Evolutionary conservation across 30 jellyfish, hydroid and myxozoan genomes (phyloP), one percentile per base, ranked within the genome.

Genomic region (Aurelia sp.): DNA sequence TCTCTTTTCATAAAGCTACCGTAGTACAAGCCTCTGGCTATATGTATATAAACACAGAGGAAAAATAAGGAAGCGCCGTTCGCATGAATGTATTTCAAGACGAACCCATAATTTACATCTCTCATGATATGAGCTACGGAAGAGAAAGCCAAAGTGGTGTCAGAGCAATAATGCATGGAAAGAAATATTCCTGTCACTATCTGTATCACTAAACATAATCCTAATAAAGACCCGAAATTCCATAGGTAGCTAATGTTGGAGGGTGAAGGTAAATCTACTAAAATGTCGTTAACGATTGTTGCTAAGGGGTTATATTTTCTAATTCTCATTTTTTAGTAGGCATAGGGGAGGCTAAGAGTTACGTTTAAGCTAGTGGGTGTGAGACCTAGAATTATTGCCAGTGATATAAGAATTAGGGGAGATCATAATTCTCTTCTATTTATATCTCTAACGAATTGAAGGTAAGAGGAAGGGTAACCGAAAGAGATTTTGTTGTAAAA

Each of bases 51-150:
- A 0, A 85, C 89, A 40, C 83, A 72, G 2, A 85, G 11, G 48
- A 85, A 85, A 60, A 85, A 85, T 1, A 68, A 27, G 15, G 94
- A 85, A 21, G 94, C 94, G 3, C 94, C 94, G 62, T 85, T 85
- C 7, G 94, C 94, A 40, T 85, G 94, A 0, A 62, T 47, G 52
- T 72, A 72, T 60, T 66, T 59, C 21, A 85, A 65, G 11, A 73
- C 1, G 47, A 73, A 85, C 3, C 94, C 94, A 4, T 85, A 85
- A 16, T 85, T 72, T 1, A 85, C 89, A 50, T 85, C 94, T 5
- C 89, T 51, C 83, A 72, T 57, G 1, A 85, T 85, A 52, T 72
- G 94, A 4, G 89, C 57, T 7, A 85, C 79, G 15, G 89, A 73
- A 30, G 74, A 37, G 40, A 85, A 85, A 57, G 94, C 94, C 0